Evolutionary conservation across 1,140 invertebrate species (phyloP), one percentile per base, ranked within the genome.

Genomic region (Phthorimaea operculella): DNA sequence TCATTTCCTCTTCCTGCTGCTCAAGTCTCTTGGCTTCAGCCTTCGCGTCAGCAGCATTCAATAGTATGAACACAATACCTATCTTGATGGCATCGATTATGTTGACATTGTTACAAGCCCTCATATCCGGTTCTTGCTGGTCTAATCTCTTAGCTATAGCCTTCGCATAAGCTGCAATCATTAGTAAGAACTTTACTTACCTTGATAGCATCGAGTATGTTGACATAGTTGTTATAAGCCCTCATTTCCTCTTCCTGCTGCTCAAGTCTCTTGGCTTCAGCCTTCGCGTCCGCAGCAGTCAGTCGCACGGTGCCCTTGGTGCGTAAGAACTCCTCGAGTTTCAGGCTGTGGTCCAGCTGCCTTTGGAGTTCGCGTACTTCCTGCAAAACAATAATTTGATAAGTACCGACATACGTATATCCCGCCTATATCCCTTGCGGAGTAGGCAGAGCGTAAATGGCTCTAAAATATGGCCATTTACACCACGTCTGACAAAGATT

Each of bases 291-390:
- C 68, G 94, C 92, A 0, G 88, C 90, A 67, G 93, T 92, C 17
- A 93, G 88, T 1, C 95, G 87, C 50, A 92, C 92, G 58, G 96
- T 94, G 1, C 94, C 93, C 78, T 96, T 96, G 0, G 92, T 89
- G 5, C 91, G 90, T 33, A 96, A 89, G 72, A 97, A 97, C 67
- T 95, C 92, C 70, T 94, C 91, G 5, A 96, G 85, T 63, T 93
- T 94, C 68, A 91, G 86, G 68, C 95, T 94, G 73, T 96, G 93
- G 62, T 96, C 94, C 18, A 96, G 83, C 39, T 93, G 91, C 17
- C 94, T 84, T 64, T 96, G 91, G 34, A 97, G 88, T 70, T 96
- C 94, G 47, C 94, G 91, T 87, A 96, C 94, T 84, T 96, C 94
- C 75, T 90, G 58, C 6, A 57, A 39, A 39, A 2, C 21, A 28